Conservation (phyloP, 2,888 invertebrate genomes). For the Hemaris fuciformis region DNA sequence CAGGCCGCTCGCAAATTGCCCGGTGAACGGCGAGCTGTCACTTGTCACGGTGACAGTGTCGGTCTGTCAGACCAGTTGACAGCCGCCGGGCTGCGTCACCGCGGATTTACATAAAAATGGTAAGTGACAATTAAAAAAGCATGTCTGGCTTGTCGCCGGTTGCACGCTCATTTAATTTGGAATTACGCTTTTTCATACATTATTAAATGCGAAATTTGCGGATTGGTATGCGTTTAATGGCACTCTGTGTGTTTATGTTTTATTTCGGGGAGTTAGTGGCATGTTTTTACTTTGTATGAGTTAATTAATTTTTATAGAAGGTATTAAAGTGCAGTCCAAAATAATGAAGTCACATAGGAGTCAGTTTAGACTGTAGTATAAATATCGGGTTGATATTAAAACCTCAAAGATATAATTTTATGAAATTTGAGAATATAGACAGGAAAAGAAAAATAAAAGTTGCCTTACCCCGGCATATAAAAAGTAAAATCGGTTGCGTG, state of each 20-base stretch:
- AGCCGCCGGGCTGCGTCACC: slow-evolving; percentile 54
- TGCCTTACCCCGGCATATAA: no score
- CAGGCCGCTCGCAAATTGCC: slow-evolving; percentile 65
- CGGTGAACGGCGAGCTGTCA: slow-evolving; percentile 63
- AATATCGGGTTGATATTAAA: no score
- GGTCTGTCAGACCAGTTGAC: slow-evolving; percentile 51
- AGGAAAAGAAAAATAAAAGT: no score
- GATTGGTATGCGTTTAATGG: slow-evolving; percentile 2
- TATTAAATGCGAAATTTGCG: background rate
- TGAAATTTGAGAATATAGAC: no score
- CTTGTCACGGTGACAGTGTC: slow-evolving; percentile 67
- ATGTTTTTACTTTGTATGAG: background rate
- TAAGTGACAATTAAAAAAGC: slow-evolving; percentile 66
- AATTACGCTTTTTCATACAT: background rate
- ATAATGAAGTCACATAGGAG: no score
- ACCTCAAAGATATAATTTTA: no score
- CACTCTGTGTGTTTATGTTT: background rate
- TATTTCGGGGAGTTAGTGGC: background rate
- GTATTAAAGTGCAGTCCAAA: no score
- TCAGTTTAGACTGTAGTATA: no score
- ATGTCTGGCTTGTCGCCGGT: slow-evolving; percentile 32
- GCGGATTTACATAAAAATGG: slow-evolving; percentile 72
- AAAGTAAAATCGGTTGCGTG: no score
- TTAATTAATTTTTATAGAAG: background rate
- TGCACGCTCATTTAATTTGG: slow-evolving; percentile 32